These are phyloP conservation scores for Chymomyza caudatula DNA, from an alignment of 2,888 invertebrate genomes.

Conservation along the genomic window DNA sequence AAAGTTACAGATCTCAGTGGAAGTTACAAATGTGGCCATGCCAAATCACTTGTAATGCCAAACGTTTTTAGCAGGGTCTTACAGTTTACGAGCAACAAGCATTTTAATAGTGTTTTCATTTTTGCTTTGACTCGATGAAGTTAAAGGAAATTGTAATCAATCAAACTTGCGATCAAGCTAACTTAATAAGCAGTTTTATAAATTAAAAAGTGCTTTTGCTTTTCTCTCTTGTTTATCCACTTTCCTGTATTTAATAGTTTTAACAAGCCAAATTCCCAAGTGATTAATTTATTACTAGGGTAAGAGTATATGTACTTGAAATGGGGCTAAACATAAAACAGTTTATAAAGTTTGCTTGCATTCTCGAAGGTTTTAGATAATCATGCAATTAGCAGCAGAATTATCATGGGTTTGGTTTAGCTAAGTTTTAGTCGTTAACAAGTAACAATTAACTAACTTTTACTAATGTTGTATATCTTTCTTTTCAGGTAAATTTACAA, in stretches of 20 bases:
- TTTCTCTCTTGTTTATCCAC: not conserved
- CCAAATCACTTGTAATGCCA: slow-evolving; percentile 6
- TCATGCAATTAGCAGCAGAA: not conserved
- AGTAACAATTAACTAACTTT: too few species aligned
- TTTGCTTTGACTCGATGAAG: not conserved
- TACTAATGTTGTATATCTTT: too few species aligned
- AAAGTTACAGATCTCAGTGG: not conserved
- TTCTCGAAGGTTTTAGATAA: not conserved
- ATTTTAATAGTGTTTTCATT: not conserved
- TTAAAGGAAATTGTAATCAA: not conserved
- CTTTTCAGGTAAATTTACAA: too few species aligned
- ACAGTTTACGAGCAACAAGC: not conserved
- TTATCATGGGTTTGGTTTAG: not conserved
- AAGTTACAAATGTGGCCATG: slow-evolving; percentile 34
- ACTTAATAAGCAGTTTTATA: not conserved
- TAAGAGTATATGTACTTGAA: not conserved
- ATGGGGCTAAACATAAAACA: not conserved
- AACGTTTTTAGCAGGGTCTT: not conserved
- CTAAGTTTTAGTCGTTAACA: too few species aligned
- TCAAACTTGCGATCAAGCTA: not conserved
- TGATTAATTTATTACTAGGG: slow-evolving; percentile 44
- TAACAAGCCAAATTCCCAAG: slow-evolving; percentile 43
- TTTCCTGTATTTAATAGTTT: slow-evolving; percentile 37
- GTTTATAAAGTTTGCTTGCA: not conserved
- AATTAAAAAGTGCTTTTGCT: not conserved